Percentiles rank a stretch among this genome's conserved stretches.
Conservation (phyloP, 2,113 vertebrate species). For the Neofelis nebulosa region DNA sequence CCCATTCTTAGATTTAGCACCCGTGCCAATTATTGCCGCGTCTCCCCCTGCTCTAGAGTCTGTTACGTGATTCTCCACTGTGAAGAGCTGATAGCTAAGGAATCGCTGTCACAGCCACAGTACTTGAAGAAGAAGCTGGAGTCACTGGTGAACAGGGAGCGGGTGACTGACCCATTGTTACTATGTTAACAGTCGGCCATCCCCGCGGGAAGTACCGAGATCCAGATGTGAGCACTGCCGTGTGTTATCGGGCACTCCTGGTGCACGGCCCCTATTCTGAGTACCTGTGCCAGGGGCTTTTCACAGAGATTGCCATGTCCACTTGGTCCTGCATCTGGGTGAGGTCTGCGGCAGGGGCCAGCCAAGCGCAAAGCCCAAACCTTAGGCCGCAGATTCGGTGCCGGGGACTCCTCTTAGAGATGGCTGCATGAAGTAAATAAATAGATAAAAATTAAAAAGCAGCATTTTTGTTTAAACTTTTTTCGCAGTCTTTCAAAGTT, state of each 20-base stretch:
- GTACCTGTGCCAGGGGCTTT: not conserved
- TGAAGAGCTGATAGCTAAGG: not conserved
- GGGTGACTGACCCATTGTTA: not conserved
- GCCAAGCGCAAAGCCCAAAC: not conserved
- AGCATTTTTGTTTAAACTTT: not conserved
- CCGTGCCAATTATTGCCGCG: not conserved
- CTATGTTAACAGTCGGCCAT: not conserved
- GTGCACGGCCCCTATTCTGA: not conserved
- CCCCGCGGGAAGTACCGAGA: not conserved
- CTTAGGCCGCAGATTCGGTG: not conserved
- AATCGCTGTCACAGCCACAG: not conserved
- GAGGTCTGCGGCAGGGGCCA: slow-evolving; percentile 8
- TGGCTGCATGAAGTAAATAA: not conserved
- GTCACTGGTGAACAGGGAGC: not conserved
- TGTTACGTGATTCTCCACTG: not conserved
- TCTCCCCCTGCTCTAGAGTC: not conserved
- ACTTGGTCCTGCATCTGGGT: not conserved
- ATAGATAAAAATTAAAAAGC: not conserved
- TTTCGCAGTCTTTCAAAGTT: not conserved
- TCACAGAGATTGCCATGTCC: not conserved
- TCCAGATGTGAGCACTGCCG: not conserved
- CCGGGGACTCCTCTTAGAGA: not conserved
- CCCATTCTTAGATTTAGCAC: not conserved
- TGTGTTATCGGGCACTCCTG: not conserved
- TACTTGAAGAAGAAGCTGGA: not conserved